Percentiles rank a stretch among this genome's conserved stretches.
These are phyloP conservation scores for Eulimnadia texana DNA, from an alignment of 1,140 invertebrate genomes.

Conservation along the genomic window DNA sequence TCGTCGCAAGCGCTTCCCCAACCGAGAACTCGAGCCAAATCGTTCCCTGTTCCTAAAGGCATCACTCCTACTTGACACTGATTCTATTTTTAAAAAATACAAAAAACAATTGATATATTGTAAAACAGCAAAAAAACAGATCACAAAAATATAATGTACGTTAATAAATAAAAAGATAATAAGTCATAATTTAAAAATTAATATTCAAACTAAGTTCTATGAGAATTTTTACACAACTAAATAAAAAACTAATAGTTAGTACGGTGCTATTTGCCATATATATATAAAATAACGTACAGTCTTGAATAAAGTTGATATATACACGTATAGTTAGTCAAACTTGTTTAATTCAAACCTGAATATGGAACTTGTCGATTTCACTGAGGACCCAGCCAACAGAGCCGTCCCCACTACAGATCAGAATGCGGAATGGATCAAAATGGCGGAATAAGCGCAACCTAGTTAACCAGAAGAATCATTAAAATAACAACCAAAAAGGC, in stretches of 20 bases:
- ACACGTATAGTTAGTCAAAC: no score
- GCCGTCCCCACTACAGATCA: constrained; percentile 86
- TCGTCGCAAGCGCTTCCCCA: constrained; percentile 93
- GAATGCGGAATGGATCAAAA: constrained; percentile 78
- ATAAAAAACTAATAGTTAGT: no score
- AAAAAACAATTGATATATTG: constrained; percentile 13
- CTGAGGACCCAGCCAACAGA: constrained; percentile 88
- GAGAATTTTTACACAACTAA: no score
- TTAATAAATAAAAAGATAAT: background rate
- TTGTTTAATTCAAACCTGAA: constrained; percentile 54
- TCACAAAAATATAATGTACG: background rate
- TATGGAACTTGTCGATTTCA: constrained; percentile 77
- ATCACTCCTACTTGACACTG: constrained; percentile 83
- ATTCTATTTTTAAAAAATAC: constrained; percentile 40
- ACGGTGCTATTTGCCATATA: no score
- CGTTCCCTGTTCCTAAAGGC: constrained; percentile 89
- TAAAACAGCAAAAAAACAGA: no score
- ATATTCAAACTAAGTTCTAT: no score
- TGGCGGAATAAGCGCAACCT: constrained; percentile 69
- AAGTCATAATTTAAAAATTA: background rate
- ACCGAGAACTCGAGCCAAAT: constrained; percentile 82
- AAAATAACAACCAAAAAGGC: background rate
- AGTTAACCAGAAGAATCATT: constrained; percentile 18
- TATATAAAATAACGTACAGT: no score
- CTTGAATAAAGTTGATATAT: no score